These are phyloP conservation scores for Hecatera dysodea DNA, from an alignment of 2,888 invertebrate genomes.

Conservation along the genomic window DNA sequence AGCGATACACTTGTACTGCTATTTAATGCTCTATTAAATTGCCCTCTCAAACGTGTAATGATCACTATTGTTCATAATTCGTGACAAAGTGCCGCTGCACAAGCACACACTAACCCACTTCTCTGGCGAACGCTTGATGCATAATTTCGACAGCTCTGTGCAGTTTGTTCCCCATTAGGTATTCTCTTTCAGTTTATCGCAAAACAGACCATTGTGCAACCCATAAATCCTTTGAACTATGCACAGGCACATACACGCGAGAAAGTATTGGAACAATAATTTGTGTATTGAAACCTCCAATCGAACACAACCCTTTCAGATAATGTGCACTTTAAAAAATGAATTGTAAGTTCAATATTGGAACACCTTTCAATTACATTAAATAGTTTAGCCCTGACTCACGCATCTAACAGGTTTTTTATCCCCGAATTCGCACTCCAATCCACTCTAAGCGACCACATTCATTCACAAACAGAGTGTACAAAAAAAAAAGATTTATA, in stretches of 20 bases:
- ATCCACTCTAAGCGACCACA: conserved; percentile 16
- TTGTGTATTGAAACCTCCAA: not conserved
- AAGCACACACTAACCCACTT: not conserved
- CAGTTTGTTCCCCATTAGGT: not conserved
- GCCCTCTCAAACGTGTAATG: conserved; percentile 43
- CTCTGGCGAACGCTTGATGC: not conserved
- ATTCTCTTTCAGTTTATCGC: not conserved
- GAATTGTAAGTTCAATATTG: not conserved
- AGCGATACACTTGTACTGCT: conserved; percentile 36
- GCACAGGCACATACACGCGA: not conserved
- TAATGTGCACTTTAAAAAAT: not conserved
- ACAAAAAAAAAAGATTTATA: conserved; percentile 24
- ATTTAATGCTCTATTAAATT: conserved; percentile 56
- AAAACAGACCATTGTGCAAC: not conserved
- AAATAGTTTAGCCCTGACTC: not conserved
- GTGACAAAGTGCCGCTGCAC: conserved; percentile 40
- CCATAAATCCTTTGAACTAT: not conserved
- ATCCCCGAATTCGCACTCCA: not conserved
- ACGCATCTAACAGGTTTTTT: conserved; percentile 2
- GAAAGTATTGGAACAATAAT: not conserved
- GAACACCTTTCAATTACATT: not conserved
- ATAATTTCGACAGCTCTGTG: conserved; percentile 10
- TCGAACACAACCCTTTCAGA: not conserved
- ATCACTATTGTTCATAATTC: conserved; percentile 40
- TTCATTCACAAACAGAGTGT: conserved; percentile 34